Percentiles rank a stretch among this genome's conserved stretches.
These are phyloP conservation scores for Cynocephalus volans DNA, from an alignment of 2,113 vertebrate genomes.

Conservation along the genomic window DNA sequence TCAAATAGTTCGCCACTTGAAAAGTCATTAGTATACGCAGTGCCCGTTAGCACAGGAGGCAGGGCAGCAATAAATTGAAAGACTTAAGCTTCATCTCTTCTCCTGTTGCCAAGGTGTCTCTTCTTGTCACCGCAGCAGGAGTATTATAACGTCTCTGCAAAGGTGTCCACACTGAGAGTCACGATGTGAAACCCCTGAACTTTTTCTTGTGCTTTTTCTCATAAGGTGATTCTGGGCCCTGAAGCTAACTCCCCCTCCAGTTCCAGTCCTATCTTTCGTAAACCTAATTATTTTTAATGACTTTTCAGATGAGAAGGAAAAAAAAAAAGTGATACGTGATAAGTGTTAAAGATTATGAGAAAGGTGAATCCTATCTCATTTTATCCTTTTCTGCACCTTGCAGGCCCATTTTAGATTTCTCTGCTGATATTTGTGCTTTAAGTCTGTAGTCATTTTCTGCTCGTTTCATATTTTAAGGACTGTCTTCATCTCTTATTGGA, in stretches of 20 bases:
- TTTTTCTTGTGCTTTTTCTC: background rate
- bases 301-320: constrained; percentile 51
- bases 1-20: background rate
- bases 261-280: constrained; percentile 42
- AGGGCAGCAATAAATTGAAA: background rate
- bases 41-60: background rate
- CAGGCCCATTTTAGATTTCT: background rate
- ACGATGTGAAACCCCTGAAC: background rate
- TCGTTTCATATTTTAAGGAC: background rate
- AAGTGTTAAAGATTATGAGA: constrained; percentile 16
- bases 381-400: background rate
- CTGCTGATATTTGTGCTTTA: constrained; percentile 28
- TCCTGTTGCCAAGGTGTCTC: fast-evolving
- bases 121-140: background rate
- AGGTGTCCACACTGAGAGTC: background rate
- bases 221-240: background rate
- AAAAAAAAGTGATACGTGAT: background rate
- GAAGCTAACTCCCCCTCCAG: background rate
- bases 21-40: background rate
- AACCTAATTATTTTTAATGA: constrained; percentile 21
- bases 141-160: too few species aligned
- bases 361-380: background rate
- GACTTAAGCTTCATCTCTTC: background rate
- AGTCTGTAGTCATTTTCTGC: background rate
- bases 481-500: background rate